Evolutionary conservation across 2,113 vertebrate genomes (phyloP).

Genomic region (Cephalopholis sonnerati): DNA sequence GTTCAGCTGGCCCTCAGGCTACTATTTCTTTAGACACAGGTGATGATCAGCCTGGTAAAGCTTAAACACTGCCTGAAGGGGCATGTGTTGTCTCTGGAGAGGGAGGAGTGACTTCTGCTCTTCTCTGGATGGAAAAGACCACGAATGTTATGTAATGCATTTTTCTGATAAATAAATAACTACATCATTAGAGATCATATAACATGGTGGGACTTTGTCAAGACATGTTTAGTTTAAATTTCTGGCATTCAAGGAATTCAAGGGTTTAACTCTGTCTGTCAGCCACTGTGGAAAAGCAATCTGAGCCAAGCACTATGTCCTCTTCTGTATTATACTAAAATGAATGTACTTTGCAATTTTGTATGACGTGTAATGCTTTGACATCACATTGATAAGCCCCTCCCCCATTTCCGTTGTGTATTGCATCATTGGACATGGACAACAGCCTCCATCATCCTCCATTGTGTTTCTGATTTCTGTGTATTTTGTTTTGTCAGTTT

Average conservation of each 20-base stretch:
- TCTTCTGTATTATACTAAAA: neutral
- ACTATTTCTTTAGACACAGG: slow-evolving; percentile 38
- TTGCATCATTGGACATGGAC: neutral
- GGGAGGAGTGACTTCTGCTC: neutral
- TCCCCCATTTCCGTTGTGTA: too few relatives aligned
- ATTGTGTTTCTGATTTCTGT: neutral
- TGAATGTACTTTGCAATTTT: neutral
- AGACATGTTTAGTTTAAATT: neutral
- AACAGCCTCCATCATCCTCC: neutral
- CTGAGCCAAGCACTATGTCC: neutral
- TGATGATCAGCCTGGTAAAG: slow-evolving; percentile 8
- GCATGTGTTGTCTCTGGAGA: slow-evolving; percentile 20
- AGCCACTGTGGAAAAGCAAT: neutral
- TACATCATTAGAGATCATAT: neutral
- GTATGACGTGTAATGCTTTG: neutral
- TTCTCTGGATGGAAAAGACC: neutral
- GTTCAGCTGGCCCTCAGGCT: slow-evolving; percentile 55
- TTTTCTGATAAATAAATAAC: neutral
- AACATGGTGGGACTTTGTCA: too few relatives aligned
- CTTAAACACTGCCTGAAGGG: slow-evolving; percentile 16
- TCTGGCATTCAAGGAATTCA: slow-evolving; percentile 17
- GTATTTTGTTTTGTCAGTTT: neutral
- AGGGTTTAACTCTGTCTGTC: neutral
- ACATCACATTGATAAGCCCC: neutral
- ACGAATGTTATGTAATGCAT: neutral